A percentile compares a stretch with the other conserved stretches of the same genome.
Evolutionary conservation across 2,797 vertebrate genomes (phyloP).

Genomic region (Fistularia tabacaria): DNA sequence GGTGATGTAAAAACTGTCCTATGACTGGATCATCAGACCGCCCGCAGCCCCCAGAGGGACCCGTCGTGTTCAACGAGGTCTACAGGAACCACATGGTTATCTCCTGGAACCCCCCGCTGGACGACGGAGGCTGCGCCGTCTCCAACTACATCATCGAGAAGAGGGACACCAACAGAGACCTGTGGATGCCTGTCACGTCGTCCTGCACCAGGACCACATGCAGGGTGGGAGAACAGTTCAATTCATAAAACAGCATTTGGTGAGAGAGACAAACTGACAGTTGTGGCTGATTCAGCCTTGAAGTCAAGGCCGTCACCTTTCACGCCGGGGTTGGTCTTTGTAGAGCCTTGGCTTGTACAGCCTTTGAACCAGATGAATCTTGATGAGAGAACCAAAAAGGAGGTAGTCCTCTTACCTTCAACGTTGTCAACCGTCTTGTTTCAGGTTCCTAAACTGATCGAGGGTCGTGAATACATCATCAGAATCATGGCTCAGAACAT

Average conservation of each 20-base stretch:
- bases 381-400: neutral
- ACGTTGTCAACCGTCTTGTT: neutral
- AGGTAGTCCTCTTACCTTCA: neutral
- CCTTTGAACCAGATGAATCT: neutral
- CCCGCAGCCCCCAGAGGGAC: slow-evolving; percentile 91
- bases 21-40: slow-evolving; percentile 76
- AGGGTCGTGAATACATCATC: slow-evolving; percentile 93
- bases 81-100: slow-evolving; percentile 92
- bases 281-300: too few relatives aligned
- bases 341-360: too few relatives aligned
- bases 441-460: slow-evolving; percentile 88
- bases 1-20: too few relatives aligned
- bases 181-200: slow-evolving; percentile 96
- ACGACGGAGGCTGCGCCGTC: slow-evolving; percentile 91
- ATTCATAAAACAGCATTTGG: neutral
- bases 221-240: slow-evolving; percentile 65
- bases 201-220: slow-evolving; percentile 90
- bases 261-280: too few relatives aligned
- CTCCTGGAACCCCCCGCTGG: slow-evolving; percentile 94
- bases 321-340: too few relatives aligned
- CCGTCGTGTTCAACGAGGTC: slow-evolving; percentile 91
- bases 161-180: slow-evolving; percentile 90
- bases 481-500: slow-evolving; percentile 96
- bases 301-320: too few relatives aligned
- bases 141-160: slow-evolving; percentile 98